Evolutionary conservation across 2,797 vertebrate species (phyloP).

Genomic region (Paguma larvata): DNA sequence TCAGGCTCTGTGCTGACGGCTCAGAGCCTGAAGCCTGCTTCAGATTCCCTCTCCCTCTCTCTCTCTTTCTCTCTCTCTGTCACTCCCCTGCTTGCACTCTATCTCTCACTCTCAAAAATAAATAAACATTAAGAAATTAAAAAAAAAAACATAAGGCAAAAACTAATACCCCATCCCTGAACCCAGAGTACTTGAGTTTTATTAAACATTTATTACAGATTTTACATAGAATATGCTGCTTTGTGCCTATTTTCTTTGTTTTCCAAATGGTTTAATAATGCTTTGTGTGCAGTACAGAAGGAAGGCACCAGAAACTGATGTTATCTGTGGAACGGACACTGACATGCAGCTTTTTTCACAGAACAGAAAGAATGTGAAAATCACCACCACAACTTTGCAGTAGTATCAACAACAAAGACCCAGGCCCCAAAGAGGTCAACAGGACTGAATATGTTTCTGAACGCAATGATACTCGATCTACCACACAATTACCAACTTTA

Average conservation of each 20-base stretch:
- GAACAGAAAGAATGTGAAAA: neutral
- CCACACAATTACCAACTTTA: neutral
- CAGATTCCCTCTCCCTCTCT: no score
- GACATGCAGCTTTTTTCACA: neutral
- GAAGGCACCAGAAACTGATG: neutral
- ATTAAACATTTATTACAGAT: neutral
- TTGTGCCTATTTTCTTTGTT: neutral
- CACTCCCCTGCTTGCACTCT: no score
- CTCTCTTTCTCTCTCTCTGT: no score
- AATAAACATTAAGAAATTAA: no score
- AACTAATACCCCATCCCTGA: neutral
- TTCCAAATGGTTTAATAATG: neutral
- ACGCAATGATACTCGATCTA: no score
- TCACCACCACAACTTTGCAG: neutral
- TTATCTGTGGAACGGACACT: fast-evolving
- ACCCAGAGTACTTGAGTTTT: neutral
- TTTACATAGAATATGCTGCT: neutral
- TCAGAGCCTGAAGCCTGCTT: no score
- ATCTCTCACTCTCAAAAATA: no score
- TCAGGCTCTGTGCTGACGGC: no score
- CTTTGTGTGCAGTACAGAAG: neutral
- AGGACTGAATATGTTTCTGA: neutral
- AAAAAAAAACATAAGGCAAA: neutral
- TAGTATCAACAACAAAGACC: neutral
- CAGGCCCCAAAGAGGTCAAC: neutral